Conservation (phyloP, 2,888 invertebrate genomes). For the Drosophila prolongata region DNA sequence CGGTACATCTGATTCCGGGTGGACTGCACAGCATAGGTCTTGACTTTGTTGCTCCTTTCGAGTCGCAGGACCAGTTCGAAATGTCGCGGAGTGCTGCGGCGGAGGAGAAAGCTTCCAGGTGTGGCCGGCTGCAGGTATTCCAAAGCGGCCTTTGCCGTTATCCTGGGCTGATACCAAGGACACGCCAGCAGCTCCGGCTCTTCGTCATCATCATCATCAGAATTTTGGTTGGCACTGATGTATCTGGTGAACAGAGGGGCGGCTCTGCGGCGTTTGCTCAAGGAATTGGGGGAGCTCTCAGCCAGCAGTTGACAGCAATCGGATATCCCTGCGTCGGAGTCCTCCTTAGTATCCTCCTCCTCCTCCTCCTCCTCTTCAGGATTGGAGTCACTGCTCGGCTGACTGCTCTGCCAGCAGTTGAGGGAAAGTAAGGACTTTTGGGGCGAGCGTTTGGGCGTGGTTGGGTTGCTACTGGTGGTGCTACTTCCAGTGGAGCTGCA, state of each 20-base stretch:
- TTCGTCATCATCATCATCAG: conserved; percentile 62
- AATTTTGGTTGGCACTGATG: conserved; percentile 53
- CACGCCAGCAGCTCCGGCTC: conserved; percentile 68
- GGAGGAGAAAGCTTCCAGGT: conserved; percentile 76
- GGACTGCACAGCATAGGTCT: conserved; percentile 68
- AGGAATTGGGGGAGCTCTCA: conserved; percentile 48
- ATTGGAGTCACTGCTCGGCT: conserved; percentile 67
- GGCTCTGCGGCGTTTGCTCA: conserved; percentile 46
- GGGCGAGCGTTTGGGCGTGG: conserved; percentile 66
- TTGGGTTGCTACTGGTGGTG: conserved; percentile 20
- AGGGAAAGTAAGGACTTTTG: conserved; percentile 75
- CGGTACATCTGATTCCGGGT: conserved; percentile 73
- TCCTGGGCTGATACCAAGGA: conserved; percentile 79
- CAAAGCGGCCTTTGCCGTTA: conserved; percentile 72
- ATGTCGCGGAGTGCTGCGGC: conserved; percentile 73
- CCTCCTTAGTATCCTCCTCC: conserved; percentile 37
- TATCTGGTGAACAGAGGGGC: conserved; percentile 42
- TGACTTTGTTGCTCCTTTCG: conserved; percentile 69
- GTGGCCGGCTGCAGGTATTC: conserved; percentile 63
- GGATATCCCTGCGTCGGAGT: conserved; percentile 78
- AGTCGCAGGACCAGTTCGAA: conserved; percentile 75
- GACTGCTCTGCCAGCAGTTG: conserved; percentile 76
- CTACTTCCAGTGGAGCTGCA: conserved; percentile 51
- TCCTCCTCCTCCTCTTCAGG: conserved; percentile 58
- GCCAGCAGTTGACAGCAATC: conserved; percentile 80